Base-by-base conservation (phyloP, 2,888 invertebrate genomes). In the Himalopsyche japonica region DNA sequence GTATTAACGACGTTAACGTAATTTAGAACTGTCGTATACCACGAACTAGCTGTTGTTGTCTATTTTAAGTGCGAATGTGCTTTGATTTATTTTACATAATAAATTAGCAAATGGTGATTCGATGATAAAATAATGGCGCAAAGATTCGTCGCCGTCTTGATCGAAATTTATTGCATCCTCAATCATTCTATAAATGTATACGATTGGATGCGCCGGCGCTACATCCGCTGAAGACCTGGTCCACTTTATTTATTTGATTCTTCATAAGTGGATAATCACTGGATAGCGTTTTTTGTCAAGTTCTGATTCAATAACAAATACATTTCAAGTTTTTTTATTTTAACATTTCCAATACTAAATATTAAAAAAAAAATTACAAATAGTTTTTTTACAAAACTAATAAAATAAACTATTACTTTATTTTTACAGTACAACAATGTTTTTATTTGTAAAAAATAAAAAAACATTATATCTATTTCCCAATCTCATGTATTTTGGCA, bases 171-270 rank as follows among this genome's bases (percentile, higher is more conserved):
- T 85, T 78, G 82, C 87, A 87, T 87, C 87, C 87, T 87, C 87
- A 87, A 87, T 87, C 83, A 83, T 86, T 81, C 85, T 82, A 87
- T 85, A 81, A 86, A 82, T 78, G 70, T 12, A 12, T 70, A 57
- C 81, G 86, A 87, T 84, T 84, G 84, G 84, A 83, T 84, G 87
- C 87, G 86, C 86, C 85, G 87, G 87, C 87, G 87, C 87, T 85
- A 87, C 83, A 87, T 87, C 86, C 86, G 85, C 85, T 83, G n/a
- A 48, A 64, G 48, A 81, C 47, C 57, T 15, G 64, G 70, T 12
- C 70, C 70, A 70, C 30, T 70, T 70, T 20, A 37, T 47, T 49
- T 80, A 80, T 49, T 49, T 70, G 70, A 70, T 27, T 70, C 70
- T 30, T 70, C 70, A 30, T 70, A 70, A 70, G 70, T 70, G 70